A percentile compares a stretch with the other conserved stretches of the same genome.
Conservation (phyloP, 2,888 invertebrate genomes). For the Hyposoter dolosus region DNA sequence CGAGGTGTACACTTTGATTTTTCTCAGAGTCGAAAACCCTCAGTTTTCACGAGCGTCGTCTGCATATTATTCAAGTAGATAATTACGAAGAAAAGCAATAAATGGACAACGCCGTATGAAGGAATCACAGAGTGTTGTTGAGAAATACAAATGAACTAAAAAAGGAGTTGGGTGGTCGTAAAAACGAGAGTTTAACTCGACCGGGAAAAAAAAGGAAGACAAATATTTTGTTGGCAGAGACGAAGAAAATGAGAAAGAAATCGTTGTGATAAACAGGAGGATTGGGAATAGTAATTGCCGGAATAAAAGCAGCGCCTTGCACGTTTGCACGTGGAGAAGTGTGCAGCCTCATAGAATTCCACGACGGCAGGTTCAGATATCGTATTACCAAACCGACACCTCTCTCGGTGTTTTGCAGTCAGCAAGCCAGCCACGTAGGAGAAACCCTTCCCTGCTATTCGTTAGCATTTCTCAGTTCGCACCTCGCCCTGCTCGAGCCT, state of each 20-base stretch:
- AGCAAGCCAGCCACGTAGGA: conserved; percentile 33
- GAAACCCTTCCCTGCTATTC: conserved; percentile 54
- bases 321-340: conserved; percentile 25
- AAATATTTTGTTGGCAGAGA: not conserved
- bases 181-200: conserved; percentile 73
- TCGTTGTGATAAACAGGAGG: conserved; percentile 6
- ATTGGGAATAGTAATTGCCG: conserved; percentile 37
- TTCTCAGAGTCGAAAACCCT: not conserved
- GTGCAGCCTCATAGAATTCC: conserved; percentile 74
- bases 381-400: conserved; percentile 77
- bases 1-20: not conserved
- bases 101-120: not conserved
- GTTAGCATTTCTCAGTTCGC: conserved; percentile 61
- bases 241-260: conserved; percentile 9
- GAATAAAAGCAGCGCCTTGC: conserved; percentile 35
- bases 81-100: conserved; percentile 23
- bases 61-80: conserved; percentile 2
- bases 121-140: not conserved
- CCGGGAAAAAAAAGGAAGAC: conserved; percentile 56
- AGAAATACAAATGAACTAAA: not conserved
- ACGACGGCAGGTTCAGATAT: conserved; percentile 74
- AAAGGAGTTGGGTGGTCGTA: conserved; percentile 13
- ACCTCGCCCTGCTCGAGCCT: conserved; percentile 58
- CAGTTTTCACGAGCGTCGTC: not conserved
- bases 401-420: conserved; percentile 54